phyloP scores from a whole-genome alignment of 2,113 vertebrate genomes.

The Vombatus ursinus region DNA sequence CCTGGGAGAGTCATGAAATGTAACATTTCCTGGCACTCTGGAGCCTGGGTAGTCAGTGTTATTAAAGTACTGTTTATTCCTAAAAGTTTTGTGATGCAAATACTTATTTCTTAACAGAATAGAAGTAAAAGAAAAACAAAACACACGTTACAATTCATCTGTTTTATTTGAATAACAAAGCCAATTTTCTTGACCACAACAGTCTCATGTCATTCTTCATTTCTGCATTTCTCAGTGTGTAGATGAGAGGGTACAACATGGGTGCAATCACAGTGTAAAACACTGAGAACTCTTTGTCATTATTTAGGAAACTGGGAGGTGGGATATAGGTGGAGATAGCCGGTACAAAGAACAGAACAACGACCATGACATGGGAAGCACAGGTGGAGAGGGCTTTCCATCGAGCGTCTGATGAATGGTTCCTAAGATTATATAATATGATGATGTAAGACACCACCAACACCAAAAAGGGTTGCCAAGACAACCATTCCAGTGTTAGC shows the following conservation, averaged over 20 bases:
- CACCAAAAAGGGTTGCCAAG: constrained; percentile 20
- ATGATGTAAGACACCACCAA: constrained; percentile 46
- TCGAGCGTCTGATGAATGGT: background rate
- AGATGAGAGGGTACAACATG: constrained; percentile 65
- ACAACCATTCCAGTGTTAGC: constrained; percentile 28
- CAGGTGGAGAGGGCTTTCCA: constrained; percentile 60
- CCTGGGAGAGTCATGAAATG: background rate
- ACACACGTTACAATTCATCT: background rate
- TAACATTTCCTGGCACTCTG: background rate
- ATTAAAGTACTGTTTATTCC: background rate
- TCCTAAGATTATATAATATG: constrained; percentile 39
- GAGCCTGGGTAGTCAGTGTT: background rate
- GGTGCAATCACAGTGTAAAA: constrained; percentile 65
- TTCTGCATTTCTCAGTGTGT: constrained; percentile 63
- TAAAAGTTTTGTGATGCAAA: background rate
- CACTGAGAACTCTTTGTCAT: constrained; percentile 65
- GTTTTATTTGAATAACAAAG: background rate
- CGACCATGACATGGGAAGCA: constrained; percentile 50
- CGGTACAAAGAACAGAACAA: constrained; percentile 53
- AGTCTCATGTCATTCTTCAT: constrained; percentile 20
- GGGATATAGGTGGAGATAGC: constrained; percentile 42
- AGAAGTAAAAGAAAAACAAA: background rate
- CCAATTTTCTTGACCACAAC: background rate
- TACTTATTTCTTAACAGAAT: background rate
- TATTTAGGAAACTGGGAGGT: constrained; percentile 6